phyloP scores from a whole-genome alignment of 2,113 vertebrate genomes.

The Centropristis striata region DNA sequence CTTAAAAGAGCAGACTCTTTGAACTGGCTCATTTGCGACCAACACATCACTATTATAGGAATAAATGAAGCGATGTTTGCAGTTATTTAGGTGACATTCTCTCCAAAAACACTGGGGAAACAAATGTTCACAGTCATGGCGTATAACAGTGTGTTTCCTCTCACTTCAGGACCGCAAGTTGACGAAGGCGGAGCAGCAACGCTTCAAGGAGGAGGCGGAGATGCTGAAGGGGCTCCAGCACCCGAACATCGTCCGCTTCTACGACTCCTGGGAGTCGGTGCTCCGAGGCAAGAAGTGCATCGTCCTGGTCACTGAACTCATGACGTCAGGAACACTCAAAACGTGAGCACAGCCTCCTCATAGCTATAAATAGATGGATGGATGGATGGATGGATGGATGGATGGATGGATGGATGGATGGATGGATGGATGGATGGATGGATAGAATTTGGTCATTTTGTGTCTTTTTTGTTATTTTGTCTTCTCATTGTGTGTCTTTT shows the following conservation, averaged over 20 bases:
- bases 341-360: conserved; percentile 84
- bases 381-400: too few relatives aligned
- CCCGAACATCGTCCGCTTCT: conserved; percentile 96
- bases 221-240: conserved; percentile 96
- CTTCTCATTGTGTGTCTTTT: too few relatives aligned
- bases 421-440: too few relatives aligned
- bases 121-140: background rate
- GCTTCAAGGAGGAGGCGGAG: conserved; percentile 96
- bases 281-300: conserved; percentile 95
- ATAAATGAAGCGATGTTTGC: background rate
- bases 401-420: too few relatives aligned
- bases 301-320: conserved; percentile 95
- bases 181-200: conserved; percentile 93
- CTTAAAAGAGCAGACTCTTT: too few relatives aligned
- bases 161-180: conserved; percentile 91
- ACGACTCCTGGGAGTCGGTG: conserved; percentile 95
- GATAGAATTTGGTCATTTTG: too few relatives aligned
- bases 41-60: too few relatives aligned
- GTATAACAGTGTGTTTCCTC: conserved; percentile 1
- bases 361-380: too few relatives aligned
- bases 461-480: too few relatives aligned
- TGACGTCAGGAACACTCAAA: conserved; percentile 97
- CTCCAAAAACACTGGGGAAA: background rate
- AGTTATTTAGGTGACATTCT: background rate
- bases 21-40: too few relatives aligned